A percentile compares a stretch with the other conserved stretches of the same genome.
These are phyloP conservation scores for Dynastes hyllus DNA, from an alignment of 2,888 invertebrate genomes.

Conservation along the genomic window DNA sequence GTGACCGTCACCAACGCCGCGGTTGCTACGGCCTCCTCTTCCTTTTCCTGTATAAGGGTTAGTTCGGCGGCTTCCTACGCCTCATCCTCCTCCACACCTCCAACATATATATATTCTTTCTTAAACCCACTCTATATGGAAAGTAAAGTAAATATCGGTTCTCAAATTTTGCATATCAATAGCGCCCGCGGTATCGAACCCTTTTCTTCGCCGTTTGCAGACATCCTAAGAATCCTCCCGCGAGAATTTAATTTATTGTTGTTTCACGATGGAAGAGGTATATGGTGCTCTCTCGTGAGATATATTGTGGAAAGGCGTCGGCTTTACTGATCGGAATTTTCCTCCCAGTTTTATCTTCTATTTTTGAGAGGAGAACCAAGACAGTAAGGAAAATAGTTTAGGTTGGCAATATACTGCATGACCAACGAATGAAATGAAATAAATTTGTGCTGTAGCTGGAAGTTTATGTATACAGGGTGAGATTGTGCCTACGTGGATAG, in stretches of 20 bases:
- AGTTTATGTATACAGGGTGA: no score
- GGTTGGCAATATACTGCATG: no score
- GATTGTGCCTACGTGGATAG: no score
- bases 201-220: constrained; percentile 21
- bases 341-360: no score
- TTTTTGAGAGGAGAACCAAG: no score
- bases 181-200: constrained; percentile 29
- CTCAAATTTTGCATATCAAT: constrained; percentile 47
- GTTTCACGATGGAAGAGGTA: constrained; percentile 35
- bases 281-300: neutral
- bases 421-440: no score
- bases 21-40: neutral
- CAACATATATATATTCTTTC: neutral
- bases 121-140: constrained; percentile 47
- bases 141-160: constrained; percentile 47
- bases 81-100: neutral
- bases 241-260: constrained; percentile 47
- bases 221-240: constrained; percentile 40
- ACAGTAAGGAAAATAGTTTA: no score
- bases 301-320: neutral
- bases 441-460: no score
- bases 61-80: neutral
- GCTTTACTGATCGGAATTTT: no score
- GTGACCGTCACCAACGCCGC: constrained; percentile 1
- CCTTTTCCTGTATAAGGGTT: constrained; percentile 5